phyloP scores from a whole-genome alignment of 2,113 vertebrate genomes.

The Engraulis encrasicolus region DNA sequence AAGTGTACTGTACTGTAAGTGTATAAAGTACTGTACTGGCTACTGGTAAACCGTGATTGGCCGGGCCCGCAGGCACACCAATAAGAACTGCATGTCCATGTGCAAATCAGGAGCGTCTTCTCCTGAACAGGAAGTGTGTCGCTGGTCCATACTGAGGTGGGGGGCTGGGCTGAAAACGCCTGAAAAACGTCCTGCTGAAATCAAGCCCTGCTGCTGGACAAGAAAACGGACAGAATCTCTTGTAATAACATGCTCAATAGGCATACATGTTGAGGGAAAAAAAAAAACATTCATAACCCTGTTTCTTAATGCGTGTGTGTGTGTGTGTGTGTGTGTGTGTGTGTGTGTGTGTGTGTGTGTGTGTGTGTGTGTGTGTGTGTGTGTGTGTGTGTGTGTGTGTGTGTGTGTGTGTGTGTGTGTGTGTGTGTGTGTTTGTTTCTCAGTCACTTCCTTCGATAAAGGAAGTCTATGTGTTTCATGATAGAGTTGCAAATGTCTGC shows the following conservation, averaged over 20 bases:
- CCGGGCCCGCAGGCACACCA: conserved; percentile 38
- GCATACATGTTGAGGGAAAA: conserved; percentile 33
- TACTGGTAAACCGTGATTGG: conserved; percentile 55
- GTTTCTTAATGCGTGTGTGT: conserved; percentile 34
- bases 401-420: too few species aligned
- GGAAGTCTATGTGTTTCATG: background rate
- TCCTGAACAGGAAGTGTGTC: conserved; percentile 53
- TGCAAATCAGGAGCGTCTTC: conserved; percentile 64
- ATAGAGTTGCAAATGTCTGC: background rate
- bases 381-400: too few species aligned
- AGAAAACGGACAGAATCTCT: background rate
- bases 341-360: too few species aligned
- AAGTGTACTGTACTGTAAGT: too few species aligned
- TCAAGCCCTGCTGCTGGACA: conserved; percentile 43
- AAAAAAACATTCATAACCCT: conserved; percentile 68
- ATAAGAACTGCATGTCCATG: conserved; percentile 65
- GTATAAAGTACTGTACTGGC: too few species aligned
- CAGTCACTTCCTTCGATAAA: background rate
- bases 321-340: too few species aligned
- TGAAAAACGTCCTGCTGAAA: too few species aligned
- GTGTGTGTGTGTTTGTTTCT: too few species aligned
- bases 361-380: too few species aligned
- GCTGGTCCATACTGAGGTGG: conserved; percentile 55
- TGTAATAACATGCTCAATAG: background rate
- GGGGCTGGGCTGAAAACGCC: conserved; percentile 51